Evolutionary conservation across 2,113 vertebrate genomes (phyloP).

Genomic region (Lonchura striata): DNA sequence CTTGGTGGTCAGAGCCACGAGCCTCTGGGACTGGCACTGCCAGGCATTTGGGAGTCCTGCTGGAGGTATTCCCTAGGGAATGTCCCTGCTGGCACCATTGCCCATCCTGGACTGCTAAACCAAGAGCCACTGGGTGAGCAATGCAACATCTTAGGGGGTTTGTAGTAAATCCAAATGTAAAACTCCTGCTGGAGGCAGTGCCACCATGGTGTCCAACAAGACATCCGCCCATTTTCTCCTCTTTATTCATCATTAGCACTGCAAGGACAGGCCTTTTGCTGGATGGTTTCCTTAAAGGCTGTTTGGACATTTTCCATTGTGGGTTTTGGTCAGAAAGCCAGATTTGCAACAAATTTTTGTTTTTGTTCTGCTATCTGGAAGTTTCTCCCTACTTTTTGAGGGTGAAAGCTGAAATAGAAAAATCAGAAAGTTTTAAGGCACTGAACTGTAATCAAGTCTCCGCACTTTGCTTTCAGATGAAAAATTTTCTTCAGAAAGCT

Average conservation of each 20-base stretch:
- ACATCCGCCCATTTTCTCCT: background rate
- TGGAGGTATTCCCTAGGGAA: background rate
- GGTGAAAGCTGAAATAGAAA: background rate
- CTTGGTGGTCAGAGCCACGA: background rate
- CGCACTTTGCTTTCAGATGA: background rate
- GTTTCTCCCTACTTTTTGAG: background rate
- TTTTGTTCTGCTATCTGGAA: background rate
- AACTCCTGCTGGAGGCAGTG: background rate
- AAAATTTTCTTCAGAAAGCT: background rate
- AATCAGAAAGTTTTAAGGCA: background rate
- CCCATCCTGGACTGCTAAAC: background rate
- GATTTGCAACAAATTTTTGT: background rate
- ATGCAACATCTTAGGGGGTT: accelerated
- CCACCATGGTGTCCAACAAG: background rate
- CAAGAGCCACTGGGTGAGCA: background rate
- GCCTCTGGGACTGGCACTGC: no score
- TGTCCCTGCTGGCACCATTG: background rate
- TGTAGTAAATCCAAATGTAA: background rate
- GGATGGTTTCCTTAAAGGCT: background rate
- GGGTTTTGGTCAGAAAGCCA: background rate
- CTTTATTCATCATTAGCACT: background rate
- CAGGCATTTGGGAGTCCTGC: background rate
- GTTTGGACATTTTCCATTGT: background rate
- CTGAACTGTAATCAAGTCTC: background rate
- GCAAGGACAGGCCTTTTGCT: background rate